phyloP scores from a whole-genome alignment of 1,140 invertebrate genomes.

The Sipha flava region DNA sequence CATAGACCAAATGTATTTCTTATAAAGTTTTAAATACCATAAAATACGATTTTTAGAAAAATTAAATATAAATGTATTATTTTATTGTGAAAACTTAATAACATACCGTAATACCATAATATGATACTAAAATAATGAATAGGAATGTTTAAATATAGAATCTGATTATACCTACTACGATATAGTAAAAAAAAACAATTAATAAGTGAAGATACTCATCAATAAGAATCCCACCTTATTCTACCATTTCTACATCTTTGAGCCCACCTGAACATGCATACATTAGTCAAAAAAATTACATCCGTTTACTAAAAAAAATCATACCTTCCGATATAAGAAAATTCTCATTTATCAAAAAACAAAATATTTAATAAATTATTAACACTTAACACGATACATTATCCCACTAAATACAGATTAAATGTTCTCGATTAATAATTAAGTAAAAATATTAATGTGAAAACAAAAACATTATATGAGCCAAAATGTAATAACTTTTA shows the following conservation, averaged over 20 bases:
- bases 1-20: not conserved
- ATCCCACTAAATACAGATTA: slow-evolving; percentile 6
- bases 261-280: not conserved
- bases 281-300: not conserved
- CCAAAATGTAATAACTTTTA: slow-evolving; percentile 14
- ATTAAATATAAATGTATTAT: not conserved
- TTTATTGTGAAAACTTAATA: not conserved
- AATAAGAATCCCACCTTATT: not conserved
- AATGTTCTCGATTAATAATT: not conserved
- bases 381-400: slow-evolving; percentile 2
- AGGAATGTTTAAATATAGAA: not conserved
- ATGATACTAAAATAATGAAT: no score
- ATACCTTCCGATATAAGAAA: not conserved
- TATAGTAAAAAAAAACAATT: not conserved
- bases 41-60: not conserved
- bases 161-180: not conserved
- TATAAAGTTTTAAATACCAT: not conserved
- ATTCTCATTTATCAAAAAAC: slow-evolving; percentile 17
- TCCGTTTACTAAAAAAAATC: not conserved
- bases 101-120: slow-evolving; percentile 4
- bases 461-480: not conserved
- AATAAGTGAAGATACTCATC: not conserved
- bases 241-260: slow-evolving; percentile 13
- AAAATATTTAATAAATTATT: not conserved
- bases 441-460: not conserved